Evolutionary conservation across 2,113 vertebrate genomes (phyloP).

Genomic region (Bungarus multicinctus): DNA sequence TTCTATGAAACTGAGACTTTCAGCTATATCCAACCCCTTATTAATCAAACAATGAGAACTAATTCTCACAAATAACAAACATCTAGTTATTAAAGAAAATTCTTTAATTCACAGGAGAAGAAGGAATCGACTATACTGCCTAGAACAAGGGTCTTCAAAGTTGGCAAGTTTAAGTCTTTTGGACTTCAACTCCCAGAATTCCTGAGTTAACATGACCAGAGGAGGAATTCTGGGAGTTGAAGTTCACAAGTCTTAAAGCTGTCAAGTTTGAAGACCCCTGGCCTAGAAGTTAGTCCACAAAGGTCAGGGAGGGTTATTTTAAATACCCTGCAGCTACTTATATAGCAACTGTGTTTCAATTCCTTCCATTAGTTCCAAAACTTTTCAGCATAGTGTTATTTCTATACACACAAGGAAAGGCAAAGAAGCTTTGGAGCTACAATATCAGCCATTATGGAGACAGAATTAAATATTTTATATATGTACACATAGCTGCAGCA

Average conservation of each 20-base stretch:
- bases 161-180: no score
- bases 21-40: neutral
- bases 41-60: neutral
- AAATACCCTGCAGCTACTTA: neutral
- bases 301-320: neutral
- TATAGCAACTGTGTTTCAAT: neutral
- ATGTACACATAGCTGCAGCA: neutral
- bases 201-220: no score
- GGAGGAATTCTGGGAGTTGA: no score
- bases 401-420: no score
- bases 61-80: neutral
- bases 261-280: no score
- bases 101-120: neutral
- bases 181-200: no score
- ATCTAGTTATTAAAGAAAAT: neutral
- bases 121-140: neutral
- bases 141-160: no score
- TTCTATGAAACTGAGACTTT: neutral
- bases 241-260: no score
- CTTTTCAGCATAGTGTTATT: neutral
- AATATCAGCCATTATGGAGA: neutral
- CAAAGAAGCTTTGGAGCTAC: neutral
- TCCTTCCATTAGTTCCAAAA: neutral
- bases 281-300: neutral
- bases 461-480: neutral